Evolutionary conservation across 2,888 invertebrate genomes (phyloP).

Genomic region (Andrena chrysosceles): DNA sequence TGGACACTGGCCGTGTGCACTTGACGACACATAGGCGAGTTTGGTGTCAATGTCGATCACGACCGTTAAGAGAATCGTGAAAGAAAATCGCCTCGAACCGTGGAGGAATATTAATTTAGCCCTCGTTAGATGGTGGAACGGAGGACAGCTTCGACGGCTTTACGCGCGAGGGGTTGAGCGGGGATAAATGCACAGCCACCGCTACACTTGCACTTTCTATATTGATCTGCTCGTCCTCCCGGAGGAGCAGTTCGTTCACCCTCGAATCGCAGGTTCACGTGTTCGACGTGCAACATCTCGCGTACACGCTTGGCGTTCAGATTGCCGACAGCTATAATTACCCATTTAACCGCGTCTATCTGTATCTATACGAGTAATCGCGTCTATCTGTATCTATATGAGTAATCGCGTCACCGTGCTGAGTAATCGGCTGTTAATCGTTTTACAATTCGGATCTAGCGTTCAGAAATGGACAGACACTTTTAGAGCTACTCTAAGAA

Average conservation of each 20-base stretch:
- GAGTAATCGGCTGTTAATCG: no score
- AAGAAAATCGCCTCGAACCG: not conserved
- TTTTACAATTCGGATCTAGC: no score
- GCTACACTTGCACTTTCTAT: conserved; percentile 65
- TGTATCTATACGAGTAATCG: no score
- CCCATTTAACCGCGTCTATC: not conserved
- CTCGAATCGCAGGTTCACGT: conserved; percentile 33
- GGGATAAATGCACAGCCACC: conserved; percentile 48
- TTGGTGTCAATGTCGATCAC: not conserved
- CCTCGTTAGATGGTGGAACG: conserved; percentile 36
- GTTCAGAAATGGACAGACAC: no score
- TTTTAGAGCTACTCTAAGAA: not conserved
- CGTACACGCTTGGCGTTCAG: no score
- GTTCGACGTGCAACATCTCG: conserved; percentile 7
- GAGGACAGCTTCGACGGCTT: conserved; percentile 3
- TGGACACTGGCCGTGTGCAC: conserved; percentile 28
- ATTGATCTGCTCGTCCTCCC: conserved; percentile 58
- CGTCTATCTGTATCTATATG: no score
- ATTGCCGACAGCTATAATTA: not conserved
- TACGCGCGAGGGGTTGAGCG: conserved; percentile 14
- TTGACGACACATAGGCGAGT: not conserved
- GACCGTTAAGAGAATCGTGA: not conserved
- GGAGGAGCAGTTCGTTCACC: conserved; percentile 63
- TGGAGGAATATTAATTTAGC: conserved; percentile 12
- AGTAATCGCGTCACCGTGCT: no score